phyloP scores from a whole-genome alignment of 2,797 vertebrate genomes.

The Pipistrellus kuhlii region DNA sequence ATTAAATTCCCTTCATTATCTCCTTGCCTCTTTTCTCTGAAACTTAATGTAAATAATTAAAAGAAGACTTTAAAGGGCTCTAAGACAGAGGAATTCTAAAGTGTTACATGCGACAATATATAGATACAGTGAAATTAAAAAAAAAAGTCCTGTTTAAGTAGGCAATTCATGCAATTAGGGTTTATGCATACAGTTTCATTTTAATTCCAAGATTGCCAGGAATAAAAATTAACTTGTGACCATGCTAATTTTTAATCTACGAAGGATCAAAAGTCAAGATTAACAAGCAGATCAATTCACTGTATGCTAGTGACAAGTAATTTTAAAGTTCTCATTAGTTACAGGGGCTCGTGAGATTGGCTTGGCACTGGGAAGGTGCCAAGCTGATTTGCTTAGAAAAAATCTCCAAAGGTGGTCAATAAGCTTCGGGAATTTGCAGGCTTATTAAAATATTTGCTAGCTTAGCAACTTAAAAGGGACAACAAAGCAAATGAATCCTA shows the following conservation, averaged over 20 bases:
- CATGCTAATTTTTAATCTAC: conserved; percentile 66
- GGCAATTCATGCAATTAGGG: conserved; percentile 58
- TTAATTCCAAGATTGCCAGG: conserved; percentile 54
- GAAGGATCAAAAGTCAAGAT: conserved; percentile 72
- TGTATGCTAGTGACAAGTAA: conserved; percentile 38
- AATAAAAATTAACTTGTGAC: conserved; percentile 62
- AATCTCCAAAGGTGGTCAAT: conserved; percentile 50
- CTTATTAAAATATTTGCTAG: conserved; percentile 63
- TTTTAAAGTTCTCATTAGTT: conserved; percentile 67
- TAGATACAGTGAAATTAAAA: background rate
- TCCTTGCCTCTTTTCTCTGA: background rate
- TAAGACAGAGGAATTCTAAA: conserved; percentile 40
- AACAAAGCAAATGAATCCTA: conserved; percentile 21
- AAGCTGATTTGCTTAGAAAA: conserved; percentile 54
- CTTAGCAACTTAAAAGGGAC: conserved; percentile 27
- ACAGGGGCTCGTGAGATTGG: conserved; percentile 39
- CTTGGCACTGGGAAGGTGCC: conserved; percentile 18
- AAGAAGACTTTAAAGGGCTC: conserved; percentile 39
- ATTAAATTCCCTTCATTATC: conserved; percentile 63
- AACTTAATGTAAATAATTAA: conserved; percentile 43
- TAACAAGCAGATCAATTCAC: conserved; percentile 68
- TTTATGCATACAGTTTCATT: conserved; percentile 57
- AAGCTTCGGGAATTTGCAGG: conserved; percentile 35
- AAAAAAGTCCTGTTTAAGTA: background rate
- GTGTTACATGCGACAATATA: background rate